Percentiles rank a stretch among this genome's conserved stretches.
Evolutionary conservation across 2,797 vertebrate genomes (phyloP).

Genomic region (Miichthys miiuy): DNA sequence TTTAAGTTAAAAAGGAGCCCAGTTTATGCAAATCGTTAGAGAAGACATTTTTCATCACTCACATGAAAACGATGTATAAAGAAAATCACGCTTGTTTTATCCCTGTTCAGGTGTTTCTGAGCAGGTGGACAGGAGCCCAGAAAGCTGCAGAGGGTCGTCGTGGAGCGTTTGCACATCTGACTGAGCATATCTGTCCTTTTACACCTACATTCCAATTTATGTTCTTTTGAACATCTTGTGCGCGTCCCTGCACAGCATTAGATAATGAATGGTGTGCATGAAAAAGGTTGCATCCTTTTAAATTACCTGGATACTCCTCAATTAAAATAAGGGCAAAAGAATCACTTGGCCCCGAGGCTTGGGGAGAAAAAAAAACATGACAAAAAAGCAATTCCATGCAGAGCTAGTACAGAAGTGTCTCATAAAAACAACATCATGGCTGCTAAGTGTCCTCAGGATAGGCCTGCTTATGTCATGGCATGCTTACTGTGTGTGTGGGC

Average conservation of each 20-base stretch:
- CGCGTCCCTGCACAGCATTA: conserved; percentile 30
- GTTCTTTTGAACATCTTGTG: conserved; percentile 42
- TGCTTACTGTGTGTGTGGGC: conserved; percentile 68
- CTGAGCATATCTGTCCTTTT: conserved; percentile 49
- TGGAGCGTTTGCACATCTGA: conserved; percentile 52
- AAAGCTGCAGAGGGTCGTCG: conserved; percentile 15
- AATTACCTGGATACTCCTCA: conserved; percentile 21
- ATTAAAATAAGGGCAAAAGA: conserved; percentile 43
- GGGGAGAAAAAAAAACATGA: not conserved
- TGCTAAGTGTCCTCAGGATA: conserved; percentile 65
- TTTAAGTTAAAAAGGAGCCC: conserved; percentile 39
- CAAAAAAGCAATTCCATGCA: conserved; percentile 28
- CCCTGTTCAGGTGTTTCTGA: conserved; percentile 31
- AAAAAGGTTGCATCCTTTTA: conserved; percentile 46
- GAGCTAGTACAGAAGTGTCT: conserved; percentile 46
- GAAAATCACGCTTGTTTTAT: conserved; percentile 35
- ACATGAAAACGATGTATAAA: conserved; percentile 25
- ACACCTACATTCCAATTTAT: conserved; percentile 40
- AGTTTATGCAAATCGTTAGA: conserved; percentile 38
- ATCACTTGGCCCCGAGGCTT: conserved; percentile 26
- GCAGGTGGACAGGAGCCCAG: conserved; percentile 39
- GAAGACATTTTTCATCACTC: conserved; percentile 45
- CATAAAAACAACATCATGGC: conserved; percentile 58
- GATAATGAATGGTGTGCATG: conserved; percentile 32
- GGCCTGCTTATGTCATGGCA: conserved; percentile 60